These are phyloP conservation scores for Orthonyx spaldingii DNA, from an alignment of 2,113 vertebrate genomes.

Conservation along the genomic window DNA sequence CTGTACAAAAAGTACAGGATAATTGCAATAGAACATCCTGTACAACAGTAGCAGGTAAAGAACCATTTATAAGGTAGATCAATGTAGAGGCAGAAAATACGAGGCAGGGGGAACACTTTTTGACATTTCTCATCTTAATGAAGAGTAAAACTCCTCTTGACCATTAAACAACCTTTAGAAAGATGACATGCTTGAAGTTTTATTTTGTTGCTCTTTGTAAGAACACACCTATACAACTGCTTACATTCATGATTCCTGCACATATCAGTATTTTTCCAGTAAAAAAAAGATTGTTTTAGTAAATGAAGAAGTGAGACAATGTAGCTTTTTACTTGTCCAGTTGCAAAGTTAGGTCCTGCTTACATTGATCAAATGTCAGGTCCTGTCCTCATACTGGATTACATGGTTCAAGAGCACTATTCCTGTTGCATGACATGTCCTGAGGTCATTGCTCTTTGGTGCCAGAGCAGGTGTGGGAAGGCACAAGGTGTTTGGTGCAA, in stretches of 20 bases:
- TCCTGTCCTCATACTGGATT: background rate
- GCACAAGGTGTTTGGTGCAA: background rate
- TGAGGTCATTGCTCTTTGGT: background rate
- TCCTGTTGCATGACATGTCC: background rate
- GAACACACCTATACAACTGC: background rate
- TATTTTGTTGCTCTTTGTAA: background rate
- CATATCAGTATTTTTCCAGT: background rate
- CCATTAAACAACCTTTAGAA: background rate
- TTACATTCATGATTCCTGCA: background rate
- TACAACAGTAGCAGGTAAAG: background rate
- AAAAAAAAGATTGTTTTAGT: background rate
- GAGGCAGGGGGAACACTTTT: background rate
- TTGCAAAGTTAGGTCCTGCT: background rate
- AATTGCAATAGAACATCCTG: background rate
- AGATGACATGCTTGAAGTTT: background rate
- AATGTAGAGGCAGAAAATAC: background rate
- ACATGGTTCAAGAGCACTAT: background rate
- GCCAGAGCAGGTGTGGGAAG: background rate
- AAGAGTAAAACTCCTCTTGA: background rate
- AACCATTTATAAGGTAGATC: background rate
- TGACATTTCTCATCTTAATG: background rate
- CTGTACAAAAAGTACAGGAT: background rate
- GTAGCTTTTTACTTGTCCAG: background rate
- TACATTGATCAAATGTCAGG: background rate
- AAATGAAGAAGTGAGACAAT: background rate